phyloP scores from a whole-genome alignment of 2,888 invertebrate species.

The Drosophila atroscutellata region DNA sequence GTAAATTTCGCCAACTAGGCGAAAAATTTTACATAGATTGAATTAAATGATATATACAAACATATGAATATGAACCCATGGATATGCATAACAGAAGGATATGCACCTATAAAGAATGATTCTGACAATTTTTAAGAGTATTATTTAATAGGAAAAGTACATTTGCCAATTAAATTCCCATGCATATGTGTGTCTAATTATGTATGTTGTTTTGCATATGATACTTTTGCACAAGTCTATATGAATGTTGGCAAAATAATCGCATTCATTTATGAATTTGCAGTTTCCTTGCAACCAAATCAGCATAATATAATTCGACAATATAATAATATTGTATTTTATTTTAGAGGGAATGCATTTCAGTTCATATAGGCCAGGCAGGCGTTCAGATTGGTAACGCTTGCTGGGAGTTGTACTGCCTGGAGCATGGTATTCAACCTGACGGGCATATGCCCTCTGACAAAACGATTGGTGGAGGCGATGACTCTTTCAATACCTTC shows the following conservation, averaged over 20 bases:
- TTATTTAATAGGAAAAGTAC: background rate
- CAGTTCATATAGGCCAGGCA: conserved; percentile 94
- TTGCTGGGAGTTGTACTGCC: conserved; percentile 94
- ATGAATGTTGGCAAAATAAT: background rate
- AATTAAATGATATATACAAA: background rate
- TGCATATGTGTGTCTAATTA: background rate
- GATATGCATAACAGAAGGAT: background rate
- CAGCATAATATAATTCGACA: background rate
- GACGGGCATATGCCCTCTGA: conserved; percentile 95
- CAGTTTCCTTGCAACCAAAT: background rate
- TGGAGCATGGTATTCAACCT: conserved; percentile 93
- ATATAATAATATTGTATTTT: background rate
- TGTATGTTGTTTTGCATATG: background rate
- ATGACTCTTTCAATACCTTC: conserved; percentile 92
- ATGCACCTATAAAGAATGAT: background rate
- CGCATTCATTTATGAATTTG: background rate
- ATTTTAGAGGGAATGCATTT: conserved; percentile 93
- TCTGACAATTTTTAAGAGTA: background rate
- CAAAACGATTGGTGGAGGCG: conserved; percentile 90
- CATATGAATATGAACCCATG: background rate
- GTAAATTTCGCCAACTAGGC: background rate
- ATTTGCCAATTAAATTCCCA: background rate
- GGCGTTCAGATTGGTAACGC: conserved; percentile 95
- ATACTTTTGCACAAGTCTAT: background rate
- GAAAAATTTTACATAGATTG: background rate